These are phyloP conservation scores for Congeria kusceri DNA, from an alignment of 2,888 invertebrate species.

Conservation along the genomic window DNA sequence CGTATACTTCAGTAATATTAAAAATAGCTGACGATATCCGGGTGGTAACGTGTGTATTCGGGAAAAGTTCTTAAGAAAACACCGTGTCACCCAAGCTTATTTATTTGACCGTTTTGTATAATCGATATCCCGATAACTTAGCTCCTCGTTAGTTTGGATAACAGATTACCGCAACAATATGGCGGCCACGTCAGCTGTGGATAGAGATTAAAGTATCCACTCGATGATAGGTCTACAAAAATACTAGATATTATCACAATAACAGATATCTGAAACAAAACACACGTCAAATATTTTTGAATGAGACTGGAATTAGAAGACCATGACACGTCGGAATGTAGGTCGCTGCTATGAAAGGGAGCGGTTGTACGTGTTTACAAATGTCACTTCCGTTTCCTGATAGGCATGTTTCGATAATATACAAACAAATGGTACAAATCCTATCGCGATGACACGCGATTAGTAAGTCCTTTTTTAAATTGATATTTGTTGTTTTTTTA, in stretches of 20 bases:
- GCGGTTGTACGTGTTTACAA: background rate
- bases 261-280: background rate
- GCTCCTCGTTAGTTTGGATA: constrained; percentile 32
- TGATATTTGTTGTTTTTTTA: no score
- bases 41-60: no score
- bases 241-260: no score
- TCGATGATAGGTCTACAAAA: no score
- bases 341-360: background rate
- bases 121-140: constrained; percentile 27
- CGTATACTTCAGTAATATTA: no score
- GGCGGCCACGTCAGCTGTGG: background rate
- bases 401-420: background rate
- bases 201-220: no score
- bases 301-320: constrained; percentile 7
- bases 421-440: background rate
- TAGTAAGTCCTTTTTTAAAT: background rate
- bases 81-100: constrained; percentile 50
- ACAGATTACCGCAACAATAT: constrained; percentile 37
- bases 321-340: constrained; percentile 2
- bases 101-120: constrained; percentile 49
- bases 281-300: constrained; percentile 1
- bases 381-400: no score
- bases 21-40: no score
- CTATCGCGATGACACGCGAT: background rate
- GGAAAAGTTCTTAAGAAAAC: constrained; percentile 52